These are phyloP conservation scores for Microtus oregoni DNA, from an alignment of 2,113 vertebrate species.

Conservation along the genomic window DNA sequence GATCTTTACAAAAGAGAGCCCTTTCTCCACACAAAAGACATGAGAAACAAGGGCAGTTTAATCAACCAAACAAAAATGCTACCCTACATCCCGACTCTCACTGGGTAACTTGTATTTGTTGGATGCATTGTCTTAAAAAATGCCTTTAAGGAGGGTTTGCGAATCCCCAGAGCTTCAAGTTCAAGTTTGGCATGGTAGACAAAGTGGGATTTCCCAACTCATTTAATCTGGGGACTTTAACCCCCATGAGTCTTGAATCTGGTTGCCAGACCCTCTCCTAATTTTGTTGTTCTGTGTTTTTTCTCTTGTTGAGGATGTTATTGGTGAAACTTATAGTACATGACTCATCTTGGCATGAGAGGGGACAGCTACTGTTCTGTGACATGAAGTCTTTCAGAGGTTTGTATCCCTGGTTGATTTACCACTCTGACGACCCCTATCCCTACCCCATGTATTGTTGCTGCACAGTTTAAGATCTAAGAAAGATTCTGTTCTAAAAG, in stretches of 20 bases:
- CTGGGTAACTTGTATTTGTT: conserved; percentile 66
- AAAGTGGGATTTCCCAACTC: conserved; percentile 61
- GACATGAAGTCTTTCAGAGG: neutral
- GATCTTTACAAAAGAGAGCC: conserved; percentile 55
- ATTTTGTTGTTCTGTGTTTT: conserved; percentile 56
- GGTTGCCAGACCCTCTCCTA: conserved; percentile 45
- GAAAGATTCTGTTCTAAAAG: conserved; percentile 37
- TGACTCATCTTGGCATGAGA: conserved; percentile 40
- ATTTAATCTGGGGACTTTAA: conserved; percentile 52
- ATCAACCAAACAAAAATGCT: conserved; percentile 40
- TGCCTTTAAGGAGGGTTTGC: neutral
- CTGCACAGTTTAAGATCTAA: neutral
- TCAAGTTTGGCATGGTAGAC: conserved; percentile 56
- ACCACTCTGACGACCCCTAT: neutral
- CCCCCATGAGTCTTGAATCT: conserved; percentile 32
- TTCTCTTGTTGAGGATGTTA: conserved; percentile 18
- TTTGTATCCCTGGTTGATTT: neutral
- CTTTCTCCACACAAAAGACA: conserved; percentile 43
- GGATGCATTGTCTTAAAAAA: conserved; percentile 46
- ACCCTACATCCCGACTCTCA: conserved; percentile 30
- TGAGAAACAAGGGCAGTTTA: conserved; percentile 45
- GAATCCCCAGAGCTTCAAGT: conserved; percentile 29
- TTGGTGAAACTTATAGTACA: neutral
- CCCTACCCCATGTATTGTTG: neutral
- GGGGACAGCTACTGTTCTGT: neutral